Conservation (phyloP, 2,113 vertebrate genomes). For the Hyperopisus bebe region DNA sequence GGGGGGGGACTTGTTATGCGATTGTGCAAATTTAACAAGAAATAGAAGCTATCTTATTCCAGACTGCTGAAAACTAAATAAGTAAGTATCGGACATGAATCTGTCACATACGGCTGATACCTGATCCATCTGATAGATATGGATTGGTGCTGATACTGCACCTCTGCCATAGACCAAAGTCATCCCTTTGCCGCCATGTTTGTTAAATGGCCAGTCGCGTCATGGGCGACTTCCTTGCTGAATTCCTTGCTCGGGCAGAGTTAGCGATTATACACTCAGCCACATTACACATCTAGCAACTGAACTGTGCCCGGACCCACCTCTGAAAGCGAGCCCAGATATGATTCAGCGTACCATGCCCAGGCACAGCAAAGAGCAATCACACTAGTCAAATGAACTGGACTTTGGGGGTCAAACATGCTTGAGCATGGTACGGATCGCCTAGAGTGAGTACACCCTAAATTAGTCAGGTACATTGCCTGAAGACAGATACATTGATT, state of each 20-base stretch:
- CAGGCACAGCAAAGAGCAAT: background rate
- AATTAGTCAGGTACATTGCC: background rate
- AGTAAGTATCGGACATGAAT: no score
- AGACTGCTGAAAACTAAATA: no score
- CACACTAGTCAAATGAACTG: background rate
- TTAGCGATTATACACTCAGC: no score
- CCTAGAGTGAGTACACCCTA: background rate
- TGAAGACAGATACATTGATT: background rate
- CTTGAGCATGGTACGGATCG: background rate
- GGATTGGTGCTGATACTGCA: background rate
- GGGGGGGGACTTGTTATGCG: no score
- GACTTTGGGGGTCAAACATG: background rate
- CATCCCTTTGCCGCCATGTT: background rate
- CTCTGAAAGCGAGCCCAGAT: background rate
- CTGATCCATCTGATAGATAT: background rate
- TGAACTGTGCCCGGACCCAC: background rate
- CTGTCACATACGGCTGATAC: no score
- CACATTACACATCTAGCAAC: no score
- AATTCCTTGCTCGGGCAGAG: background rate
- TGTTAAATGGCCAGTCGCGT: background rate
- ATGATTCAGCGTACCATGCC: background rate
- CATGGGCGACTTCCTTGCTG: background rate
- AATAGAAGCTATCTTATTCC: no score
- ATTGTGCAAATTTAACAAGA: no score
- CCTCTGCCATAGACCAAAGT: background rate